Conservation (phyloP, 2,888 invertebrate species). For the Drosophila sordidapex region DNA sequence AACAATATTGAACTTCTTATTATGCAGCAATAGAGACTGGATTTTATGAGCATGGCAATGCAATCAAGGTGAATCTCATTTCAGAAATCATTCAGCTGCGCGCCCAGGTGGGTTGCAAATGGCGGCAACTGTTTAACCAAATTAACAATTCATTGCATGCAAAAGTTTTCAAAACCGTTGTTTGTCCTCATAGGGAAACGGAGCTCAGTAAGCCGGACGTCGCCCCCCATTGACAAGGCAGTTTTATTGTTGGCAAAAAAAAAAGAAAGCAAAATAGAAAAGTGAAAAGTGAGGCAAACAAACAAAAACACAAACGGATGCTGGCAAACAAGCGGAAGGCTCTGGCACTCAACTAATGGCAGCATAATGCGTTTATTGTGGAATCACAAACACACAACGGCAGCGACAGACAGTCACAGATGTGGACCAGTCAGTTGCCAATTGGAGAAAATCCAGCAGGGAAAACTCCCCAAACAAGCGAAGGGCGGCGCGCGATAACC, state of each 20-base stretch:
- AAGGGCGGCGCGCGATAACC: slow-evolving; percentile 61
- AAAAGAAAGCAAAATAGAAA: slow-evolving; percentile 27
- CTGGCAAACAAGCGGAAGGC: slow-evolving; percentile 79
- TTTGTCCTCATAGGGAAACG: slow-evolving; percentile 24
- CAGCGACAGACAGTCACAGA: slow-evolving; percentile 28
- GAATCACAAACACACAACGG: slow-evolving; percentile 54
- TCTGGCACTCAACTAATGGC: slow-evolving; percentile 81
- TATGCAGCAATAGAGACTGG: slow-evolving; percentile 6
- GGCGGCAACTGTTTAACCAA: slow-evolving; percentile 66
- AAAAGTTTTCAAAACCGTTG: slow-evolving; percentile 58
- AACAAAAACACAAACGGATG: slow-evolving; percentile 69
- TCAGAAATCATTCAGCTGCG: slow-evolving; percentile 45
- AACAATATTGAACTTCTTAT: slow-evolving; percentile 13
- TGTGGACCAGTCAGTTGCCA: slow-evolving; percentile 28
- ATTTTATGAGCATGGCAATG: slow-evolving; percentile 42
- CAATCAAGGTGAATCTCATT: slow-evolving; percentile 65
- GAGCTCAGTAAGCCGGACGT: slow-evolving; percentile 19
- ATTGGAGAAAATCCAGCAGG: background rate
- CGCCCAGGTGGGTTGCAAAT: slow-evolving; percentile 17
- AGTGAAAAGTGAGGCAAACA: slow-evolving; percentile 43
- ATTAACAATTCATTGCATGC: slow-evolving; percentile 76
- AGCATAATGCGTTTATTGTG: slow-evolving; percentile 80
- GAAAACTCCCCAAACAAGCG: slow-evolving; percentile 38
- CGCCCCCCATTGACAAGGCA: slow-evolving; percentile 42
- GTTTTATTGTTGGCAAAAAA: slow-evolving; percentile 65